Conservation (phyloP, 2,113 vertebrate genomes). For the Cebus imitator region DNA sequence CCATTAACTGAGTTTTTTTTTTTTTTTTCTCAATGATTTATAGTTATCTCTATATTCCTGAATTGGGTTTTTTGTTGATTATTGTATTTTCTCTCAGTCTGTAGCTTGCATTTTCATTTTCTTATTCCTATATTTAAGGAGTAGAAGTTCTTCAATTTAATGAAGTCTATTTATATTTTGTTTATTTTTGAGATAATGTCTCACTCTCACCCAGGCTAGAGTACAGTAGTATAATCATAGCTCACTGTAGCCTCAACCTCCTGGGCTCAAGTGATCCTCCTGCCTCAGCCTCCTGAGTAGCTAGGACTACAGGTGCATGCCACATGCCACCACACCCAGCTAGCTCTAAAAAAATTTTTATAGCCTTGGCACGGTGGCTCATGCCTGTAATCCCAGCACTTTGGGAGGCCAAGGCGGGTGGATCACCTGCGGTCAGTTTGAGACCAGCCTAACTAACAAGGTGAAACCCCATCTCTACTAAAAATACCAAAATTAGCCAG, state of each 20-base stretch:
- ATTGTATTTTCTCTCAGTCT: neutral
- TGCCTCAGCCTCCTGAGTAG: neutral
- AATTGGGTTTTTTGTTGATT: neutral
- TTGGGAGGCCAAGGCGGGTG: too few species aligned
- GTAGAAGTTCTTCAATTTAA: slow-evolving; percentile 14
- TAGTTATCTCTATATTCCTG: neutral
- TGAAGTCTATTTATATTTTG: neutral
- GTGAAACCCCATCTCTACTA: too few species aligned
- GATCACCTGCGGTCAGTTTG: too few species aligned
- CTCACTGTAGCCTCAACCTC: neutral
- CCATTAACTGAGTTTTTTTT: neutral
- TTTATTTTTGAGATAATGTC: too few species aligned
- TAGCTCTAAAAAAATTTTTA: neutral
- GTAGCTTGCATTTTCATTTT: neutral
- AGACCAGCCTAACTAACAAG: too few species aligned
- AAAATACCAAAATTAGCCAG: too few species aligned
- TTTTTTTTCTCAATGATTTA: neutral
- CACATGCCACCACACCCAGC: neutral
- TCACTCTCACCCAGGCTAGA: too few species aligned
- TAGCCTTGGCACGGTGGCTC: too few species aligned
- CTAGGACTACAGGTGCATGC: neutral
- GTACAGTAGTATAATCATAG: neutral
- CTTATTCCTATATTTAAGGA: neutral
- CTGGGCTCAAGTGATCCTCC: neutral
- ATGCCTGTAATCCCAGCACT: too few species aligned